Percentiles rank a stretch among this genome's conserved stretches.
Conservation (phyloP, 2,113 vertebrate species). For the Micronisus gabar region DNA sequence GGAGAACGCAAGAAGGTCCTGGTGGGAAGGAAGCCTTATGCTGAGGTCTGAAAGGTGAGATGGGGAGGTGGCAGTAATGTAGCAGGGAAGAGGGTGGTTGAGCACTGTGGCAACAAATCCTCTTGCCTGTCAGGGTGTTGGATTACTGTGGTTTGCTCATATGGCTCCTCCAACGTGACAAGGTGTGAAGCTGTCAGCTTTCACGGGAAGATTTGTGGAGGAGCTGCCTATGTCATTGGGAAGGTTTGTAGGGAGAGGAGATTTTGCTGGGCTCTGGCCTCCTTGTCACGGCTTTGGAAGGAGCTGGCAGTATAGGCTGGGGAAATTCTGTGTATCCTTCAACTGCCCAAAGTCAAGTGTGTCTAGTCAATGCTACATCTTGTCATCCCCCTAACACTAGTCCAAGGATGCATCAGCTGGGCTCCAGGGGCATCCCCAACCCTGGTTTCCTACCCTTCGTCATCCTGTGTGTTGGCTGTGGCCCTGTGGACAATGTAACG, state of each 20-base stretch:
- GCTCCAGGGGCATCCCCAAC: neutral
- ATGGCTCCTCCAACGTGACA: fast-evolving
- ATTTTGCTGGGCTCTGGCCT: neutral
- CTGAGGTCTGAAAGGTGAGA: neutral
- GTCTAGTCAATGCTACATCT: neutral
- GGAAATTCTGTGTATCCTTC: neutral
- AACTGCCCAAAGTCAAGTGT: neutral
- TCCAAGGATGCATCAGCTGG: neutral
- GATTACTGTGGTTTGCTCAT: neutral
- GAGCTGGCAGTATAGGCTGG: neutral
- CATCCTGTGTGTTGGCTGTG: neutral
- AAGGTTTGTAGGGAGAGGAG: neutral
- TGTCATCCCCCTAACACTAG: neutral
- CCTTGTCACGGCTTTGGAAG: neutral
- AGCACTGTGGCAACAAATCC: neutral
- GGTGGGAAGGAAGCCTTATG: neutral
- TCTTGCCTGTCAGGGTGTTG: fast-evolving
- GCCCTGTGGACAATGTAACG: neutral
- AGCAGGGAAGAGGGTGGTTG: neutral
- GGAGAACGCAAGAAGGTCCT: neutral
- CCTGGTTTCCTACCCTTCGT: neutral
- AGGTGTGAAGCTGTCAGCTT: neutral
- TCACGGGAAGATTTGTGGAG: neutral
- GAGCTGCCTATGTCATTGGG: neutral
- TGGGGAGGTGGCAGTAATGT: neutral